phyloP scores from a whole-genome alignment of 2,888 invertebrate species.

The Osedax fenrisi region DNA sequence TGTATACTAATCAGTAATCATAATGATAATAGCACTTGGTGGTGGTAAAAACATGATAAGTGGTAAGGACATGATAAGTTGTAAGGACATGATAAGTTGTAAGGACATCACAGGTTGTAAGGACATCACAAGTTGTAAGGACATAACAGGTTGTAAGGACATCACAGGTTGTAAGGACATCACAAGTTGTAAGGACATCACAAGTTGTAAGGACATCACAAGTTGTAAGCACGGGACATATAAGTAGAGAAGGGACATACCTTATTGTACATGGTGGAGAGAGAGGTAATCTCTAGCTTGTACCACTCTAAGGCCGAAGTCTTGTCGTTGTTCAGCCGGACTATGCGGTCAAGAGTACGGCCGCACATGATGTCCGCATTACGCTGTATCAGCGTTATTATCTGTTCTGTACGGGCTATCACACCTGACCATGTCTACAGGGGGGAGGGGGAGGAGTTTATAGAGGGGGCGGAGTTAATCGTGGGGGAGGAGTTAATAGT shows the following conservation, averaged over 20 bases:
- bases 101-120: too few species aligned
- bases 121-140: too few species aligned
- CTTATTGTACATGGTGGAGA: slow-evolving; percentile 53
- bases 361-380: slow-evolving; percentile 75
- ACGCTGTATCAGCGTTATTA: slow-evolving; percentile 67
- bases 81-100: too few species aligned
- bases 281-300: slow-evolving; percentile 74
- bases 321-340: slow-evolving; percentile 71
- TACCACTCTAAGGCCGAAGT: slow-evolving; percentile 72
- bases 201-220: background rate
- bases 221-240: background rate
- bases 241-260: slow-evolving; percentile 12
- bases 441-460: background rate
- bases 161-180: too few species aligned
- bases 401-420: slow-evolving; percentile 76
- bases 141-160: too few species aligned
- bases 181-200: background rate
- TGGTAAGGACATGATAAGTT: too few species aligned
- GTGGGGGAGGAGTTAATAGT: too few species aligned
- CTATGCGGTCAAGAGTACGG: slow-evolving; percentile 69
- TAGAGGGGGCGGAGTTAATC: too few species aligned
- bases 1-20: too few species aligned
- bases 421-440: slow-evolving; percentile 65
- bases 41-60: too few species aligned
- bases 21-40: too few species aligned